A percentile compares a stretch with the other conserved stretches of the same genome.
These are phyloP conservation scores for Arctia plantaginis DNA, from an alignment of 2,888 invertebrate genomes.

Conservation along the genomic window DNA sequence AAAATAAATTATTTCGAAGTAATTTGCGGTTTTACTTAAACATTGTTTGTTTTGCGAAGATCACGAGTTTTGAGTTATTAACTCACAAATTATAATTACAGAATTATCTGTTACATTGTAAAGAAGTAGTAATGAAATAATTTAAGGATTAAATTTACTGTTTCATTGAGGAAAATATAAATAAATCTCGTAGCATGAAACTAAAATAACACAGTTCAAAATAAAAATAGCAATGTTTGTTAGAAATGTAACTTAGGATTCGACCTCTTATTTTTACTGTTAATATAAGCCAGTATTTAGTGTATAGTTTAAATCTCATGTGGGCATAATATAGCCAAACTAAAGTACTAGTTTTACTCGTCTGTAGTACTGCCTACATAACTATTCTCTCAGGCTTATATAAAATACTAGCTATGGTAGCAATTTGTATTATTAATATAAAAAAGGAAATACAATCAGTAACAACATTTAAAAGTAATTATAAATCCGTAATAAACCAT, in stretches of 20 bases:
- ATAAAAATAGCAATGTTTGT: background rate
- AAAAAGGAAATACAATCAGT: background rate
- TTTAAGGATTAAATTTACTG: background rate
- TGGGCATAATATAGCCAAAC: background rate
- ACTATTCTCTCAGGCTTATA: background rate
- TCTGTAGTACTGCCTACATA: background rate
- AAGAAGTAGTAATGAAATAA: background rate
- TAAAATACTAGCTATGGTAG: background rate
- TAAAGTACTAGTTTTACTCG: background rate
- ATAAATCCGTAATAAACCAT: background rate
- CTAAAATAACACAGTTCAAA: background rate
- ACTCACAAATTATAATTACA: slow-evolving; percentile 44
- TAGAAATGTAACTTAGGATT: background rate
- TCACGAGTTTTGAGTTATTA: slow-evolving; percentile 23
- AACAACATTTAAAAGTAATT: too few species aligned
- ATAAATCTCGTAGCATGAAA: background rate
- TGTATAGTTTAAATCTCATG: background rate
- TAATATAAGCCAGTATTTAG: background rate
- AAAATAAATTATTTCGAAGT: slow-evolving; percentile 42
- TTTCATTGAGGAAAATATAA: background rate
- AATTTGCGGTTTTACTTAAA: slow-evolving; percentile 48
- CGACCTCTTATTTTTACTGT: background rate
- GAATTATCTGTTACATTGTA: slow-evolving; percentile 13
- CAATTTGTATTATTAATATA: too few species aligned
- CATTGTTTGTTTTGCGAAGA: slow-evolving; percentile 18